Base-by-base conservation (phyloP, 2,888 invertebrate genomes). In the Amphimallon solstitiale region DNA sequence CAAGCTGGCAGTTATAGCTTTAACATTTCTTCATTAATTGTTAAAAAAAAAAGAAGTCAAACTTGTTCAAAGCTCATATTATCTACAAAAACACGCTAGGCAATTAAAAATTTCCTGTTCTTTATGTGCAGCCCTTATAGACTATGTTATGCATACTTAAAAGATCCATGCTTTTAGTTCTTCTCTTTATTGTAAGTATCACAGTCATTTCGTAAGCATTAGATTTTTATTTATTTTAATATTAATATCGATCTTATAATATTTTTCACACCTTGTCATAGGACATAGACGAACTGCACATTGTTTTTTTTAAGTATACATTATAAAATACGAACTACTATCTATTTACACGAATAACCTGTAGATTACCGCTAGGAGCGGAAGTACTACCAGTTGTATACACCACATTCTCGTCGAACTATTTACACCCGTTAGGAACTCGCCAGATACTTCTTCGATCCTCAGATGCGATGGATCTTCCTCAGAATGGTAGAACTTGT, bases 391-490 rank as follows among this genome's bases (percentile, higher is more conserved):
- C 17, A 29, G 14, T 46, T 21, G 14, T 40, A 46, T 29, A 17
- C 14, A 29, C 3, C 7, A 3, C 5, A 29, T 29, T 29, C 7
- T 5, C 17, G 51, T 21, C 1, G 72, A 69, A 10, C 76, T 71
- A 66, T 71, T 81, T 68, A 80, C 80, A 0, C 78, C 80, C 10
- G 80, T 46, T 2, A 65, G 38, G 10, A 48, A 59, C 23, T 81
- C 80, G 68, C 80, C 74, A 62, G 68, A 68, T 34, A 74, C 66
- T 63, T 74, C 74, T 35, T 69, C 67, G 10, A 70, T 49, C 46
- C 63, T 68, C 34, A 73, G 69, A 67, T 74, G 73, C 4, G 72
- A 70, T 6, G 73, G 74, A 23, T 68, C 71, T 37, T 67, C 48
- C 65, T 70, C 61, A 71, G 74, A 63, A 74, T 72, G 75, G 67